Evolutionary conservation across 1,140 invertebrate species (phyloP), one percentile per base, ranked within the genome.

Genomic region (Cardiocondyla obscurior): DNA sequence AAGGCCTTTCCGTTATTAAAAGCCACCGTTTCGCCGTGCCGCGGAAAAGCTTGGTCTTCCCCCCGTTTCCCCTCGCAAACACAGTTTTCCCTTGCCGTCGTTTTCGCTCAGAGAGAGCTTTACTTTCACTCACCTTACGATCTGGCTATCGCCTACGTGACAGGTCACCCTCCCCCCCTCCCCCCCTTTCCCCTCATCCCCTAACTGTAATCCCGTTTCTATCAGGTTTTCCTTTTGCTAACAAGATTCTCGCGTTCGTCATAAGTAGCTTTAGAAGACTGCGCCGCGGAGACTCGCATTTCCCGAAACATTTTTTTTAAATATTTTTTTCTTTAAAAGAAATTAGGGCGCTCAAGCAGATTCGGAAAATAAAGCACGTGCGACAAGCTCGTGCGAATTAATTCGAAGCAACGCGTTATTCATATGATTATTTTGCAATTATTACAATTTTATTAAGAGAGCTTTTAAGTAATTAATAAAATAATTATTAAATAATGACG

Each of bases 101-200:
- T 22, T 77, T 1, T 76, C 12, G 16, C 16, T 7, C 22, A 10
- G 60, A 69, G 22, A 79, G 49, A 53, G 62, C 62, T 79, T 67
- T 79, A 79, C 46, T 79, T 79, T 79, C 74, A 79, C 74, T 79
- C 65, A 79, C 33, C 62, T 79, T 79, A 79, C 64, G 62, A 65
- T 39, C 74, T 39, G 12, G 62, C 74, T 77, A 79, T 79, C 46
- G 46, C 33, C 33, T 67, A 67, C 62, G 62, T 79, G 74, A 79
- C 62, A 53, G 8, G 22, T 22, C n/a, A 39, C 10, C 14, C n/a
- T n/a, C n/a, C n/a, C n/a, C n/a, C n/a, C n/a, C n/a, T n/a, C n/a
- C n/a, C n/a, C n/a, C n/a, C n/a, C n/a, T n/a, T n/a, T n/a, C n/a
- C n/a, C n/a, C n/a, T n/a, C n/a, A n/a, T 44, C 44, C 30, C 36